A percentile compares a stretch with the other conserved stretches of the same genome.
These are phyloP conservation scores for Lonchura striata DNA, from an alignment of 2,113 vertebrate genomes.

Conservation along the genomic window DNA sequence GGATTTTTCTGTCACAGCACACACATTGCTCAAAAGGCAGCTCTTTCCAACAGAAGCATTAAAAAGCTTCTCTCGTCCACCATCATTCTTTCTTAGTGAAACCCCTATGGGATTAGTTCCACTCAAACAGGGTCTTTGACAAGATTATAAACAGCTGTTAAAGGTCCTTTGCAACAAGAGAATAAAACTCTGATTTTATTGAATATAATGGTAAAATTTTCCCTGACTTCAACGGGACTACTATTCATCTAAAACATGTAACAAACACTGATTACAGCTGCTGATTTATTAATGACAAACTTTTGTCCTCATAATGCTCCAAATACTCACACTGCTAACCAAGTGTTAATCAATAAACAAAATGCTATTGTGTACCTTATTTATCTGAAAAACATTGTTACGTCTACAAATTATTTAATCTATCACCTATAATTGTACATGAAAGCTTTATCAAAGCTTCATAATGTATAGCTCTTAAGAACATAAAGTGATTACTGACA, in stretches of 20 bases:
- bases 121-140: slow-evolving; percentile 1
- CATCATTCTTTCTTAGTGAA: not conserved
- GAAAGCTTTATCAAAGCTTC: not conserved
- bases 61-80: slow-evolving; percentile 6
- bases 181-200: not conserved
- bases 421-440: not conserved
- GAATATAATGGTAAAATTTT: slow-evolving; percentile 1
- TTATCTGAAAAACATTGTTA: not conserved
- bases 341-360: not conserved
- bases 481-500: not conserved
- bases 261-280: not conserved
- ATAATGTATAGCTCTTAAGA: not conserved
- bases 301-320: not conserved
- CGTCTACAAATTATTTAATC: not conserved
- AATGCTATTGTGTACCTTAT: not conserved
- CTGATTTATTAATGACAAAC: not conserved
- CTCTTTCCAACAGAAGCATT: not conserved
- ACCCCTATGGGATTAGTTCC: slow-evolving; percentile 13
- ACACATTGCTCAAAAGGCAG: not conserved
- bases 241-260: not conserved
- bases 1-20: not conserved
- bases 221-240: not conserved
- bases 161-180: not conserved
- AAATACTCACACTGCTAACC: not conserved
- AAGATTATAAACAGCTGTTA: not conserved